phyloP scores from a whole-genome alignment of 2,888 invertebrate species.

The Teleiodes luculella region DNA sequence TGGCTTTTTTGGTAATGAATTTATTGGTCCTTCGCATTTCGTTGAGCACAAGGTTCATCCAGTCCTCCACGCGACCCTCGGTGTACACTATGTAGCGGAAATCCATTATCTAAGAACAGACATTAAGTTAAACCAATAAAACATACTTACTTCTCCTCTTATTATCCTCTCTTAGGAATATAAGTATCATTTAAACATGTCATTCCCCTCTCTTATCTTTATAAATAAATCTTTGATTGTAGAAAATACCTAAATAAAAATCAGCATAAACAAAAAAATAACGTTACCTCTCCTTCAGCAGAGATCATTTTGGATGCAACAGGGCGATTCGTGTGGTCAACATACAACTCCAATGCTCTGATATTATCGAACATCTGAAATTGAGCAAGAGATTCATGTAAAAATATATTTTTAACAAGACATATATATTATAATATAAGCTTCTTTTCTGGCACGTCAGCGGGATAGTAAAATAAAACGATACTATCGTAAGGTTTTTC shows the following conservation, averaged over 20 bases:
- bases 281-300: conserved; percentile 86
- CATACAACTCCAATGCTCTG: conserved; percentile 83
- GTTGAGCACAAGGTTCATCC: conserved; percentile 91
- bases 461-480: too few relatives aligned
- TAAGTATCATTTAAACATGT: too few relatives aligned
- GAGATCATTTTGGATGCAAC: conserved; percentile 91
- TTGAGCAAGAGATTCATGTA: neutral
- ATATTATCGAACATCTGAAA: conserved; percentile 94
- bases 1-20: conserved; percentile 90
- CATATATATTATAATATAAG: too few relatives aligned
- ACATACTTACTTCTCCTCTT: too few relatives aligned
- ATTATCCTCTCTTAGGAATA: too few relatives aligned
- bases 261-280: neutral
- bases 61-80: conserved; percentile 92
- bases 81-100: conserved; percentile 84
- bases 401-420: too few relatives aligned
- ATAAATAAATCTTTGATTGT: too few relatives aligned
- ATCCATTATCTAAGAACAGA: conserved; percentile 81
- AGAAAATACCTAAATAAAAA: too few relatives aligned
- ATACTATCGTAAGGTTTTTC: too few relatives aligned
- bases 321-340: conserved; percentile 81
- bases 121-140: neutral
- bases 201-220: too few relatives aligned
- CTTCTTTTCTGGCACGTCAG: too few relatives aligned
- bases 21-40: conserved; percentile 93